Evolutionary conservation across 2,113 vertebrate species (phyloP).

Genomic region (Pygoscelis antarcticus): DNA sequence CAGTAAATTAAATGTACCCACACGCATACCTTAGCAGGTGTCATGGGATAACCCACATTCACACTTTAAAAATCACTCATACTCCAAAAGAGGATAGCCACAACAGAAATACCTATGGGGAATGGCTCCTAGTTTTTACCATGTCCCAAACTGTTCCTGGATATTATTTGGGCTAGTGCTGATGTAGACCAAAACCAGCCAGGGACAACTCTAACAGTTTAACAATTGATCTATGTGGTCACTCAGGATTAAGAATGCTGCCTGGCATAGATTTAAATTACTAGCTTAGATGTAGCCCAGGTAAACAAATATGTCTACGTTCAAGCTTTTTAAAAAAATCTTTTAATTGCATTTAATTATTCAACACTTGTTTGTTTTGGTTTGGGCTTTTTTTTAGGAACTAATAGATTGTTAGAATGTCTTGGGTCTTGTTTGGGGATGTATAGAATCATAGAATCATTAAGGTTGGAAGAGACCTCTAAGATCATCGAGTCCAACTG

Average conservation of each 20-base stretch:
- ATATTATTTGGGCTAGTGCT: not conserved
- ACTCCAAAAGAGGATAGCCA: not conserved
- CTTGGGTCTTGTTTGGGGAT: not conserved
- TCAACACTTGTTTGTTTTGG: rapidly evolving
- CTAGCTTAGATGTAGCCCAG: not conserved
- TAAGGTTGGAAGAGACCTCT: too few relatives aligned
- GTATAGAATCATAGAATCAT: too few relatives aligned
- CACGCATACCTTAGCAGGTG: not conserved
- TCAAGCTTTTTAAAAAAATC: not conserved
- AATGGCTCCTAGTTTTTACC: not conserved
- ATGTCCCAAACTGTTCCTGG: not conserved
- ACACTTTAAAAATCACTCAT: not conserved
- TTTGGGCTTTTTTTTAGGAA: not conserved
- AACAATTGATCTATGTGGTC: not conserved
- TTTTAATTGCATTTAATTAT: not conserved
- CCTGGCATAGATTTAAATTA: not conserved
- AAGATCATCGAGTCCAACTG: too few relatives aligned
- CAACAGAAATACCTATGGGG: not conserved
- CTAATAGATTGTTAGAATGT: not conserved
- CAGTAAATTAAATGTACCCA: not conserved
- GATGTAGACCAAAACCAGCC: not conserved
- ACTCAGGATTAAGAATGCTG: not conserved
- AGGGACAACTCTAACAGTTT: not conserved
- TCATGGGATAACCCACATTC: not conserved
- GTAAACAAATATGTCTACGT: not conserved